Percentiles rank a stretch among this genome's conserved stretches.
Evolutionary conservation across 2,113 vertebrate genomes (phyloP).

Genomic region (Mobula birostris): DNA sequence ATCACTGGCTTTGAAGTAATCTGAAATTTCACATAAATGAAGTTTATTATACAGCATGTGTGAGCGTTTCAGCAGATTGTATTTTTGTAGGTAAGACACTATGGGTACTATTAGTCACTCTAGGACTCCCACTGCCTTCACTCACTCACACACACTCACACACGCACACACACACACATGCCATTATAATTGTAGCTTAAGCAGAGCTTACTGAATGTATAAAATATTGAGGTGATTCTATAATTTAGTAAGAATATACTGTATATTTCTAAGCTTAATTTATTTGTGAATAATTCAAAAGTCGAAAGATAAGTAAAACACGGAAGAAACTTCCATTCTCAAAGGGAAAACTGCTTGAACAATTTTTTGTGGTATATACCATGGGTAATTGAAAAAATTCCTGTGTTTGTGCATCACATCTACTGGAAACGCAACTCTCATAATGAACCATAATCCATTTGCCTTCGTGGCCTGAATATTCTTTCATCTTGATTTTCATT

Average conservation of each 20-base stretch:
- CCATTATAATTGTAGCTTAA: not conserved
- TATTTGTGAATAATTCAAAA: not conserved
- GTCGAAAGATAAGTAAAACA: not conserved
- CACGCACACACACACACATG: not conserved
- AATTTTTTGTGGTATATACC: not conserved
- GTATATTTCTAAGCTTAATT: not conserved
- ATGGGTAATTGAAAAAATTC: not conserved
- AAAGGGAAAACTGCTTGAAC: not conserved
- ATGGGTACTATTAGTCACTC: not conserved
- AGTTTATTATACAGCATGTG: not conserved
- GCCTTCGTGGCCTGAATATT: not conserved
- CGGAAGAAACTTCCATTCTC: not conserved
- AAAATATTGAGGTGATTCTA: not conserved
- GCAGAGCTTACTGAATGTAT: not conserved
- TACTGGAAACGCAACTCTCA: not conserved
- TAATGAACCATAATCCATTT: not conserved
- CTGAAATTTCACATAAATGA: conserved; percentile 3
- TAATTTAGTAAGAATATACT: not conserved
- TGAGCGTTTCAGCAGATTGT: not conserved
- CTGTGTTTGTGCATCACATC: not conserved
- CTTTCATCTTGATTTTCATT: not conserved
- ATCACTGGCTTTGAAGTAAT: not conserved
- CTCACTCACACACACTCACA: not conserved
- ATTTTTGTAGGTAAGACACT: not conserved
- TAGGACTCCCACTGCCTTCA: not conserved